A percentile compares a stretch with the other conserved stretches of the same genome.
Conservation (phyloP, 2,888 invertebrate species). For the Microdon myrmicae region DNA sequence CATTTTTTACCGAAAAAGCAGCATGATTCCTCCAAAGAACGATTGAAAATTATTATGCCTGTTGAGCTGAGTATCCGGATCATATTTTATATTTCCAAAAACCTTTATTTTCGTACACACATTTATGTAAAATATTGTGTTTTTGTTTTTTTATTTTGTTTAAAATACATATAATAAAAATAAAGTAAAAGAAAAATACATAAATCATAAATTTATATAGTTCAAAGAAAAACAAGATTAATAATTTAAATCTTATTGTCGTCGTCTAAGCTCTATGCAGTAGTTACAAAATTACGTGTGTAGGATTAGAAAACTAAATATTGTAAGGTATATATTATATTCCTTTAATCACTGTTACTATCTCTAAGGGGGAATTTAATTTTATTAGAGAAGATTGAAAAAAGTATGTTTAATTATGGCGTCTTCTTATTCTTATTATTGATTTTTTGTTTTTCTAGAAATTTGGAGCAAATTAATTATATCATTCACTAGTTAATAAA, state of each 20-base stretch:
- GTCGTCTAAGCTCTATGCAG: no score
- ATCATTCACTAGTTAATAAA: no score
- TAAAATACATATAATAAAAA: conserved; percentile 52
- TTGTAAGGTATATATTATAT: no score
- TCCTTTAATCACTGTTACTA: no score
- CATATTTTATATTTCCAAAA: conserved; percentile 91
- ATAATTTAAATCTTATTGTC: no score
- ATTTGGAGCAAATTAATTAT: no score
- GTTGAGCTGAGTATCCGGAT: conserved; percentile 86
- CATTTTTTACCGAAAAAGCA: conserved; percentile 87
- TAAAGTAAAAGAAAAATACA: conserved; percentile 49
- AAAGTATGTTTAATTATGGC: conserved; percentile 48
- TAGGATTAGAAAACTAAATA: no score
- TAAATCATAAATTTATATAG: conserved; percentile 40
- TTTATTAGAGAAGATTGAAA: no score
- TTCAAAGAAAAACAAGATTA: no score
- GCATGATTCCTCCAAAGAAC: conserved; percentile 90
- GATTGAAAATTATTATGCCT: conserved; percentile 96
- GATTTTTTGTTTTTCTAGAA: no score
- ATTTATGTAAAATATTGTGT: conserved; percentile 50
- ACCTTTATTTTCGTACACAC: conserved; percentile 72
- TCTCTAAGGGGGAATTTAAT: no score
- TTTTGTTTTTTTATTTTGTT: conserved; percentile 49
- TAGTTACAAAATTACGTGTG: no score
- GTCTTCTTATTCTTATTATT: conserved; percentile 31